Base-by-base conservation (phyloP, 2,888 invertebrate species). In the Mylabris sibirica region DNA sequence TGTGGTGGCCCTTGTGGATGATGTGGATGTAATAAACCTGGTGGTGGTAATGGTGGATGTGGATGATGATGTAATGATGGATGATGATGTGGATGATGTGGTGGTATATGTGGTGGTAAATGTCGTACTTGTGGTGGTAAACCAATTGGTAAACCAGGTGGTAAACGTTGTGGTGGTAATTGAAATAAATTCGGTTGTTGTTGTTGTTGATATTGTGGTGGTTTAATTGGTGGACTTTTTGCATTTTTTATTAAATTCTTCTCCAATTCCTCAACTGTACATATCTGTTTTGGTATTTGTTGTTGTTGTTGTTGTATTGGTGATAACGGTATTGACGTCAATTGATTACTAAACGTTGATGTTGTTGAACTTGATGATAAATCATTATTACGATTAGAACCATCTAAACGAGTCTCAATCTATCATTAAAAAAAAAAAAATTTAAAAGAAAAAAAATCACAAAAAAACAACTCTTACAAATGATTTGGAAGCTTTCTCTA, bases 201-300 rank as follows among this genome's bases (percentile, higher is more conserved):
- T 60, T 72, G 73, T 57, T 74, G 70, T 26, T 65, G 66, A 59
- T 65, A 65, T 60, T 59, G 49, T 14, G 30, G 49, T 49, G 49
- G 49, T 49, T 49, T 49, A 20, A 49, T 20, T 68, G 76, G 22
- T 6, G 80, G 78, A 63, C 79, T 79, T 64, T 80, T 79, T 35
- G 75, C 77, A 61, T 72, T 76, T 69, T 89, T 88, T 0, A 91
- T 87, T 65, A 93, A 84, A 75, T 90, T 90, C 57, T 91, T 86
- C 80, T 93, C 93, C 78, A 93, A 75, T 81, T 93, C 92, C 78
- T 93, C 92, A 9, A 93, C 91, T 0, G 92, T 92, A 81, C 91
- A 89, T 57, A 90, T 90, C 85, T 91, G 92, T 80, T 89, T 89
- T 5, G 76, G 65, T 35, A 67, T 57, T 22, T 74, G 74, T 4